Evolutionary conservation across 2,888 invertebrate species (phyloP).

Genomic region (Aphodius sticticus): DNA sequence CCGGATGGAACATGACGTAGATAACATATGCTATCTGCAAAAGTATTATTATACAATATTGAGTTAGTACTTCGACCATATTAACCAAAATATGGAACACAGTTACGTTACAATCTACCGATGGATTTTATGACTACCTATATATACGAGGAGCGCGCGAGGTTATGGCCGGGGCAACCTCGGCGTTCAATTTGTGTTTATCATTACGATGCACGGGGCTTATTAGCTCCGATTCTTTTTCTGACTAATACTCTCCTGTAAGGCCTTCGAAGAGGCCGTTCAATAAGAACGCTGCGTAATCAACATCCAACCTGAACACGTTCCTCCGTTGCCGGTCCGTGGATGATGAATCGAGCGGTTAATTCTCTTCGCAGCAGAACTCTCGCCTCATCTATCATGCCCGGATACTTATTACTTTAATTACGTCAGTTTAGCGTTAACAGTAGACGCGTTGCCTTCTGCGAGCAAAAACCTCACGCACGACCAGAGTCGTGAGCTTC

Average conservation of each 20-base stretch:
- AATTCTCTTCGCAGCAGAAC: not conserved
- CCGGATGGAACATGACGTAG: no score
- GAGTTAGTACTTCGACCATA: no score
- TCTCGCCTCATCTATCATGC: constrained; percentile 14
- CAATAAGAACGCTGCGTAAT: constrained; percentile 15
- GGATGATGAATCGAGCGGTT: constrained; percentile 10
- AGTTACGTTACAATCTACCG: no score
- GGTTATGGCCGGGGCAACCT: not conserved
- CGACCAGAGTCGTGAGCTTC: not conserved
- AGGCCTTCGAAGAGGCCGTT: not conserved
- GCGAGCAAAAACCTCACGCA: not conserved
- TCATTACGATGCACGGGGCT: constrained; percentile 17
- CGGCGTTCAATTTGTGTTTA: constrained; percentile 22
- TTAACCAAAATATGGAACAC: no score
- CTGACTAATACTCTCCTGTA: constrained; percentile 14
- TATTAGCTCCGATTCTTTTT: constrained; percentile 18
- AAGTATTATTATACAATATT: no score
- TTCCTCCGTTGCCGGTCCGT: constrained; percentile 6
- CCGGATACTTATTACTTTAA: constrained; percentile 12
- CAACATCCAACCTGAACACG: constrained; percentile 5
- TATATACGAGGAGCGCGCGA: not conserved
- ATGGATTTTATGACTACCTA: not conserved
- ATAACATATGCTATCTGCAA: no score
- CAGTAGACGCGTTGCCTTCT: not conserved
- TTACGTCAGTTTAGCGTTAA: constrained; percentile 12